Conservation (phyloP, 2,888 invertebrate genomes). For the Nephrotoma flavescens region DNA sequence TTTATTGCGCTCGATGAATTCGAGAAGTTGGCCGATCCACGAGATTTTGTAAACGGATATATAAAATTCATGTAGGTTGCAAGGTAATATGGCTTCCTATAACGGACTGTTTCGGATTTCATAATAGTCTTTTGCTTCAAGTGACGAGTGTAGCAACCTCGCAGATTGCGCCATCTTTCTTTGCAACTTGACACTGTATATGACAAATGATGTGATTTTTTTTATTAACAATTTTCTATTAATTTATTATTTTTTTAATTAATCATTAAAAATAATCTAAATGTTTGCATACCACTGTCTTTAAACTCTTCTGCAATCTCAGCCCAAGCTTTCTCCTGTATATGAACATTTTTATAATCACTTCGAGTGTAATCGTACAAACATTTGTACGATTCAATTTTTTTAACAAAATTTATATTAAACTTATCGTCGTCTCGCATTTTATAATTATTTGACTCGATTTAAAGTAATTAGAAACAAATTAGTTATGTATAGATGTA, state of each 20-base stretch:
- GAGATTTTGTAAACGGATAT: constrained; percentile 29
- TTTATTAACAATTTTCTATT: neutral
- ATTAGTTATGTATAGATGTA: too few relatives aligned
- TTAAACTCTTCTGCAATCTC: constrained; percentile 27
- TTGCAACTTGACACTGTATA: constrained; percentile 29
- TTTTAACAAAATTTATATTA: constrained; percentile 35
- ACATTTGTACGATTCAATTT: constrained; percentile 34
- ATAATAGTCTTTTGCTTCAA: constrained; percentile 27
- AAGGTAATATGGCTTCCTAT: constrained; percentile 31
- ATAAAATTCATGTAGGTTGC: constrained; percentile 32
- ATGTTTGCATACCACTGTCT: constrained; percentile 25
- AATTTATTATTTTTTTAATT: too few relatives aligned
- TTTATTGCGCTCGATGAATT: neutral
- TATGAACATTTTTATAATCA: constrained; percentile 32
- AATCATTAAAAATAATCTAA: too few relatives aligned
- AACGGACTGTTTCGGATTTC: constrained; percentile 20
- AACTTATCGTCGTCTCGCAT: constrained; percentile 34
- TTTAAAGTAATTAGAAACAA: neutral
- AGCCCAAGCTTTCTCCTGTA: constrained; percentile 31
- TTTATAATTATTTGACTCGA: neutral
- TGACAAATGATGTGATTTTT: neutral
- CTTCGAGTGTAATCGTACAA: constrained; percentile 34
- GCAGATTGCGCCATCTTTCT: constrained; percentile 32
- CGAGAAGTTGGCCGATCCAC: constrained; percentile 14
- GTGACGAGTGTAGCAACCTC: constrained; percentile 30